These are phyloP conservation scores for Muntiacus reevesi DNA, from an alignment of 2,113 vertebrate genomes.

Conservation along the genomic window DNA sequence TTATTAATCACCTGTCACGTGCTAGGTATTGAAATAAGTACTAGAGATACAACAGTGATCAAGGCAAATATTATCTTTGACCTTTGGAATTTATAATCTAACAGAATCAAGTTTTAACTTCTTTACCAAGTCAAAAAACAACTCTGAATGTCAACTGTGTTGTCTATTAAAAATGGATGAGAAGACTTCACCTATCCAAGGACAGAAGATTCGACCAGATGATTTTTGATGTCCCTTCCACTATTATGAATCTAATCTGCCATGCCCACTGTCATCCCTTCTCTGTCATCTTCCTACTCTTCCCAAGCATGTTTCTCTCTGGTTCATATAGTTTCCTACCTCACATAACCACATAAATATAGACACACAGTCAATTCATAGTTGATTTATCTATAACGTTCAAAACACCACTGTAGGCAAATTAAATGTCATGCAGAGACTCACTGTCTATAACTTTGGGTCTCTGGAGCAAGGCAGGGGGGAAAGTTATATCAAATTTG, in stretches of 20 bases:
- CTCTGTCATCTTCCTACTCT: not conserved
- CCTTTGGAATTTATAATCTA: not conserved
- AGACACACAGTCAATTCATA: not conserved
- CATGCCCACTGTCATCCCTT: not conserved
- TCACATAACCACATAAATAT: not conserved
- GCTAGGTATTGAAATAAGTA: not conserved
- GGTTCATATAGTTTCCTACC: not conserved
- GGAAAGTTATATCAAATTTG: not conserved
- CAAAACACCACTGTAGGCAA: not conserved
- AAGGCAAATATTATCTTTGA: not conserved
- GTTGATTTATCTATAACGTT: not conserved
- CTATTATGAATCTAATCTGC: not conserved
- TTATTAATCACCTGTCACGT: not conserved
- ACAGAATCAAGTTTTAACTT: conserved; percentile 1
- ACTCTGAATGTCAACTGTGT: not conserved
- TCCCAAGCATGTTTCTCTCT: not conserved
- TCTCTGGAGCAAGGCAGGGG: not conserved
- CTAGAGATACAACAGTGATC: not conserved
- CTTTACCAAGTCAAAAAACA: not conserved
- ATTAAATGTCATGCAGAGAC: not conserved
- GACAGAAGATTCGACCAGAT: not conserved
- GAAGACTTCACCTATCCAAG: not conserved
- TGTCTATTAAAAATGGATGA: not conserved
- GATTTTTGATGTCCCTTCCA: not conserved
- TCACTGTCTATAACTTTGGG: not conserved